phyloP scores from a whole-genome alignment of 1,140 invertebrate genomes.

The Elymnias hypermnestra region DNA sequence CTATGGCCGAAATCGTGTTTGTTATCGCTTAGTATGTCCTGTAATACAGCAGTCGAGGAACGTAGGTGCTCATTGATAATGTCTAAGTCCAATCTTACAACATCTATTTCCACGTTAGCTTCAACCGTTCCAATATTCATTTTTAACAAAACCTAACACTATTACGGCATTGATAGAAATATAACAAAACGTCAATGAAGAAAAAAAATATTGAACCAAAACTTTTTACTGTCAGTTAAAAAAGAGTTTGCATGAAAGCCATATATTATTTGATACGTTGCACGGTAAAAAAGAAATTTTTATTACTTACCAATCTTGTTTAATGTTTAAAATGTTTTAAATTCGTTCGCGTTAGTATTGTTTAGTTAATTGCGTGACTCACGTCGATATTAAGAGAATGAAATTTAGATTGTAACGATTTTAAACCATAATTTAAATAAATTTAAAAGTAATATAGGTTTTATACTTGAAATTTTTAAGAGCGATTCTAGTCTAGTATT shows the following conservation, averaged over 20 bases:
- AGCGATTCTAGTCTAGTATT: too few species aligned
- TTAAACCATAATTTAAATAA: too few species aligned
- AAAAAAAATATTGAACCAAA: neutral
- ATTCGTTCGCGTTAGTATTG: too few species aligned
- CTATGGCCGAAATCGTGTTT: conserved; percentile 8
- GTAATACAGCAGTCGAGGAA: conserved; percentile 38
- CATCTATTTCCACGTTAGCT: conserved; percentile 34
- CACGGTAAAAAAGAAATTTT: too few species aligned
- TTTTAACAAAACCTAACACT: conserved; percentile 3
- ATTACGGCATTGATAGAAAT: neutral
- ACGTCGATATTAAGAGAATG: too few species aligned
- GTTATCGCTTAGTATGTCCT: conserved; percentile 37
- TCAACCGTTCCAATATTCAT: conserved; percentile 22
- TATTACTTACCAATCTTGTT: conserved; percentile 2
- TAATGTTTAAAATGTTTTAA: neutral
- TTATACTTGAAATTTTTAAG: too few species aligned
- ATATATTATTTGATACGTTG: too few species aligned
- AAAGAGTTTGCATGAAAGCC: neutral
- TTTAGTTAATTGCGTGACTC: too few species aligned
- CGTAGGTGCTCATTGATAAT: conserved; percentile 44
- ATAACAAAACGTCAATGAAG: neutral
- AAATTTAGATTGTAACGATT: too few species aligned
- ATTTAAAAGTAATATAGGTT: too few species aligned
- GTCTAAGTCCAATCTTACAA: conserved; percentile 39
- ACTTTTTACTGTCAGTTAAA: neutral